Evolutionary conservation across 2,797 vertebrate genomes (phyloP), one percentile per base, ranked within the genome.

Genomic region (Xenentodon cancila): DNA sequence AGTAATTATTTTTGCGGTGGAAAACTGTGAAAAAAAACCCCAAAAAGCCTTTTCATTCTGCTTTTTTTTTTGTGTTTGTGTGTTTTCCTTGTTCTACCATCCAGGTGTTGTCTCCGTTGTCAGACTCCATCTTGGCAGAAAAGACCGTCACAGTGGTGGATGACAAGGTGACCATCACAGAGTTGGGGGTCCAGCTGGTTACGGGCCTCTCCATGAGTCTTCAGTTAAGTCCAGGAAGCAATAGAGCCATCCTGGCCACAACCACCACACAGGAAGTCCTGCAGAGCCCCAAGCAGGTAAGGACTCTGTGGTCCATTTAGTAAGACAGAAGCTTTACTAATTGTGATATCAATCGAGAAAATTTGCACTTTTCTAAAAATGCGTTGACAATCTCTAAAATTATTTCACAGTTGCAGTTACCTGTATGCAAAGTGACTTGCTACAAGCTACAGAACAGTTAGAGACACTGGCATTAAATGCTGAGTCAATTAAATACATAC

Each of bases 121-220:
- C 97, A 0, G 97, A 99, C 91, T 96, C 96, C 21, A 97, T 99
- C 92, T 89, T 99, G 91, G 97, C 96, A 1, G 97, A 99, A 92
- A 98, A 95, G 89, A 97, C 96, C 0, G 91, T 99, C 68, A 96
- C 93, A 0, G 97, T 99, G 77, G 79, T 95, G 54, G 97, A 98
- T 34, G 97, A 98, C 83, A 97, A 96, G 80, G 97, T 99, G 81
- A 95, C 96, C 15, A 95, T 99, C 89, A 95, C 95, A 5, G 96
- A 97, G 79, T 85, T 99, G 52, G 95, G 96, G 12, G 88, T 99
- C 57, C 97, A 99, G 91, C 84, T 99, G 71, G 96, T 99, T 79
- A 95, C 95, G 0, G 96, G 96, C 34, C 94, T 99, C 21, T 93
- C 96, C 0, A 93, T 98, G 71, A 90, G 88, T 72, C 93, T 99